Percentiles rank a stretch among this genome's conserved stretches.
Evolutionary conservation across 2,797 vertebrate species (phyloP).

Genomic region (Bradypodion ventrale): DNA sequence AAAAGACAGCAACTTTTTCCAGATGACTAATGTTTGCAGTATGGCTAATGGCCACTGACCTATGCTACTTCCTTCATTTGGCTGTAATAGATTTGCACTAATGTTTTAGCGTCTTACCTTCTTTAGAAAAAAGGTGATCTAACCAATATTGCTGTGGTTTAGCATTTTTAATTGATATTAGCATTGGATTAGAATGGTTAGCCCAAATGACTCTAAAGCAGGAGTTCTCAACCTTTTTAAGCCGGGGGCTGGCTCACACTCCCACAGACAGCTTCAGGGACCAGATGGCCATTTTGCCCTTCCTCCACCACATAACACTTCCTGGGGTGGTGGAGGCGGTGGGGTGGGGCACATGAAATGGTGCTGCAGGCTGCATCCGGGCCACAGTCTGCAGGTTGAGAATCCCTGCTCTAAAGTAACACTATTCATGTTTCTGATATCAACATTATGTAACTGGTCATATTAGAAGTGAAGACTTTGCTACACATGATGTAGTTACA

Average conservation of each 20-base stretch:
- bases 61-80: slow-evolving; percentile 23
- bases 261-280: too few relatives aligned
- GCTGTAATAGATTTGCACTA: slow-evolving; percentile 45
- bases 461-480: slow-evolving; percentile 13
- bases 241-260: too few relatives aligned
- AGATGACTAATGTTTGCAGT: slow-evolving; percentile 69
- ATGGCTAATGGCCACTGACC: slow-evolving; percentile 85
- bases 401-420: slow-evolving; percentile 13
- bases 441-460: background rate
- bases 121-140: background rate
- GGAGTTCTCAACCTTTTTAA: fast-evolving
- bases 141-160: slow-evolving; percentile 14
- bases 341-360: too few relatives aligned
- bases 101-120: background rate
- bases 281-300: too few relatives aligned
- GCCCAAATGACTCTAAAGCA: slow-evolving; percentile 16
- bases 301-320: too few relatives aligned
- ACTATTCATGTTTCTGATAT: slow-evolving; percentile 6
- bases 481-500: background rate
- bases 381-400: too few relatives aligned
- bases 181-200: slow-evolving; percentile 19
- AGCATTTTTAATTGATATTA: slow-evolving; percentile 13
- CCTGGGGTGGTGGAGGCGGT: too few relatives aligned
- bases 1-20: slow-evolving; percentile 90
- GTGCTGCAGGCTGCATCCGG: too few relatives aligned